Percentiles rank a stretch among this genome's conserved stretches.
Conservation (phyloP, 1,140 invertebrate species). For the Danaus plexippus region DNA sequence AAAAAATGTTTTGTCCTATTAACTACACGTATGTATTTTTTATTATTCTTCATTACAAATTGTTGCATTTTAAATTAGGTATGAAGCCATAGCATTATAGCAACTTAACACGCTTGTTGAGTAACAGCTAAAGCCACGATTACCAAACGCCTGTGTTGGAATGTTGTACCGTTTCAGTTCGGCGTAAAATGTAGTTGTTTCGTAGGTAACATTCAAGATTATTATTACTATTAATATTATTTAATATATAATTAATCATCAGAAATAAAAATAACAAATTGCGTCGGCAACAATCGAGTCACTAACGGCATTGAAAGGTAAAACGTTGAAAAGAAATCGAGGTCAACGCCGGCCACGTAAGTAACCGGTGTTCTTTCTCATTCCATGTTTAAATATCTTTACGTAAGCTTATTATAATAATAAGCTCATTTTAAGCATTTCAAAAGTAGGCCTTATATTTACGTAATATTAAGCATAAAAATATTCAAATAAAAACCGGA, state of each 20-base stretch:
- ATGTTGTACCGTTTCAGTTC: slow-evolving; percentile 60
- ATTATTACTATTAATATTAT: slow-evolving; percentile 4
- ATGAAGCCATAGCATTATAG: slow-evolving; percentile 24
- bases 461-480: no score
- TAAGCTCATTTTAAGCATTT: slow-evolving; percentile 12
- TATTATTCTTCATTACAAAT: no score
- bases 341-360: slow-evolving; percentile 65
- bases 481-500: no score
- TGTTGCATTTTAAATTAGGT: no score
- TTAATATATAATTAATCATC: slow-evolving; percentile 1
- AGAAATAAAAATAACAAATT: slow-evolving; percentile 16
- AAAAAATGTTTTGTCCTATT: no score
- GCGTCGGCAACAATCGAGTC: slow-evolving; percentile 31
- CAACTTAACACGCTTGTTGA: slow-evolving; percentile 50
- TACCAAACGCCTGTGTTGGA: slow-evolving; percentile 57
- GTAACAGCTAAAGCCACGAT: slow-evolving; percentile 57
- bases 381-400: slow-evolving; percentile 30
- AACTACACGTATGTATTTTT: no score
- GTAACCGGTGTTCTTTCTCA: slow-evolving; percentile 50
- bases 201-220: slow-evolving; percentile 3
- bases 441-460: not conserved
- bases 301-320: slow-evolving; percentile 66
- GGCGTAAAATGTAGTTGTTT: slow-evolving; percentile 28
- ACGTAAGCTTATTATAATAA: slow-evolving; percentile 23
- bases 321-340: slow-evolving; percentile 70